Evolutionary conservation across 2,113 vertebrate species (phyloP).

Genomic region (Mormyrus iriodes): DNA sequence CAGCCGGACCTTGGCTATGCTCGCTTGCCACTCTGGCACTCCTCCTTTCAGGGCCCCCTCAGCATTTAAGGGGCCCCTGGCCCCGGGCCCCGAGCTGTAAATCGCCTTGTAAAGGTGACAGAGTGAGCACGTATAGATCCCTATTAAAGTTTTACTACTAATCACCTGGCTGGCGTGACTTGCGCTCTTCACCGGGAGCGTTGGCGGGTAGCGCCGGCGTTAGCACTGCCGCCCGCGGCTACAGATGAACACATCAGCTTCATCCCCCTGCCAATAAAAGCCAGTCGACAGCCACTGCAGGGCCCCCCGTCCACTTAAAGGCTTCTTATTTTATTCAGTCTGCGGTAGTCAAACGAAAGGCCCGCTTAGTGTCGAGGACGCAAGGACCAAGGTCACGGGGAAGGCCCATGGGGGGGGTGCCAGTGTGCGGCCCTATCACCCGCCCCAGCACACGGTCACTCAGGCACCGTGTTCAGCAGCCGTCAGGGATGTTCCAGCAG

Average conservation of each 20-base stretch:
- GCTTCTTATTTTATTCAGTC: conserved; percentile 61
- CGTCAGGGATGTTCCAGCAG: neutral
- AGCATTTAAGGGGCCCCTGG: conserved; percentile 30
- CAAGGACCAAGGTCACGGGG: conserved; percentile 55
- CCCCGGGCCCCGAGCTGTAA: conserved; percentile 72
- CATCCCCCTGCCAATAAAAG: conserved; percentile 62
- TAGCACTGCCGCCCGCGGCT: conserved; percentile 35
- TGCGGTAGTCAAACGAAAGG: conserved; percentile 58
- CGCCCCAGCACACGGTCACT: neutral
- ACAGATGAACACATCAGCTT: conserved; percentile 69
- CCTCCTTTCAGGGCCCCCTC: neutral
- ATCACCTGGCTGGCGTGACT: conserved; percentile 73
- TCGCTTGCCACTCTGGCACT: neutral
- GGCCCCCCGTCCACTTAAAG: conserved; percentile 44
- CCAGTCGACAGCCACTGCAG: conserved; percentile 57
- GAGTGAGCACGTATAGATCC: conserved; percentile 76
- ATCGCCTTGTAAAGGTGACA: conserved; percentile 85
- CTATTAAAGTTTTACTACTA: conserved; percentile 92
- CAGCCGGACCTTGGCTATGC: neutral
- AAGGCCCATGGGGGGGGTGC: neutral
- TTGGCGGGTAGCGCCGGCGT: neutral
- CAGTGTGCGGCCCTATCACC: neutral
- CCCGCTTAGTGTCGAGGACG: conserved; percentile 51
- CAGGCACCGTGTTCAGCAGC: neutral
- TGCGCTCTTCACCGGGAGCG: conserved; percentile 50